Base-by-base conservation (phyloP, 2,888 invertebrate species). In the Adineta ricciae region DNA sequence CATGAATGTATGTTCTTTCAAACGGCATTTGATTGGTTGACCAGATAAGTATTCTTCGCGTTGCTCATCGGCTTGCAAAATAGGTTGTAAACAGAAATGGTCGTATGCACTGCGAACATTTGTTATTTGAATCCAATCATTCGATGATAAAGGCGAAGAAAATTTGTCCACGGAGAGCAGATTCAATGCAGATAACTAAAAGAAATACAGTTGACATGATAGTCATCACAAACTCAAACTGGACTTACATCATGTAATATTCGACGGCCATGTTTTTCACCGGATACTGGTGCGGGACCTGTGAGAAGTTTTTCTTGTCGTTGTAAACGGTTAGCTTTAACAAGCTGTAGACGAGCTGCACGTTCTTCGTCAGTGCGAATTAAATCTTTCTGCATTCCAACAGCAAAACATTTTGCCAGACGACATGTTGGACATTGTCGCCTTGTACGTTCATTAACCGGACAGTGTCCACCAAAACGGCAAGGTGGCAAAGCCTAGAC, bases 401-500 rank as follows among this genome's bases (percentile, higher is more conserved):
- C 89, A 87, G 89, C 89, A 86, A 89, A 88, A 86, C 90, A 90
- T 86, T 89, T 89, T 82, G 89, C 87, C 49, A 90, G 87, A 83
- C 90, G 87, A 87, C 90, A 90, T 9, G 90, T 89, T 85, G 90
- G 90, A 86, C 90, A 90, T 64, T 64, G 64, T 64, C 64, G 64
- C 32, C 64, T 14, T 5, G 64, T 64, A 64, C 64, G 64, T 64
- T 64, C 64, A 64, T 64, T 64, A 5, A 64, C 64, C 0, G 64
- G 64, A 19, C 64, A 64, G 3, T 64, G 64, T 5, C 32, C 24
- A 19, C 64, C 64, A 9, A 64, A 64, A 64, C 64, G 64, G 19
- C 64, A 64, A 64, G 64, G 32, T 64, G 64, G 64, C 32, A 64
- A 36, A 19, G 32, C 32, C 64, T 64, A 32, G 19, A 16, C 4